These are phyloP conservation scores for Microcebus murinus DNA, from an alignment of 2,113 vertebrate genomes.

Conservation along the genomic window DNA sequence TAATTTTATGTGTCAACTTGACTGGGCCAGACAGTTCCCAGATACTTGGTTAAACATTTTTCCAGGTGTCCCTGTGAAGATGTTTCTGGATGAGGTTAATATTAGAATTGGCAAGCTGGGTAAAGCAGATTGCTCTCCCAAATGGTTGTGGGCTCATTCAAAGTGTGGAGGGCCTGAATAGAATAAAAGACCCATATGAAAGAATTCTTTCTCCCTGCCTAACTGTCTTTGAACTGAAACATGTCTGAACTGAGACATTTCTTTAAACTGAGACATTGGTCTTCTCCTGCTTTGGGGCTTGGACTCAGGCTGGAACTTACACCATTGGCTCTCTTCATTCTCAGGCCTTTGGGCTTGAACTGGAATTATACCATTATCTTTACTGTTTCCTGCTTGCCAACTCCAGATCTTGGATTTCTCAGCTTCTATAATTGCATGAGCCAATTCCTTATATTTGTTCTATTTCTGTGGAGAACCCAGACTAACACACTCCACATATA, in stretches of 20 bases:
- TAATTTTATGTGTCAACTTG: background rate
- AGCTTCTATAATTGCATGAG: background rate
- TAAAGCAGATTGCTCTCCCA: background rate
- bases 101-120: background rate
- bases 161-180: background rate
- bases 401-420: background rate
- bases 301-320: background rate
- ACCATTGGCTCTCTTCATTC: background rate
- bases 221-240: background rate
- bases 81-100: background rate
- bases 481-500: background rate
- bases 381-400: background rate
- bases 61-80: background rate
- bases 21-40: background rate
- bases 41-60: background rate
- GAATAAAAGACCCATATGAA: background rate
- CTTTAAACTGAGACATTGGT: background rate
- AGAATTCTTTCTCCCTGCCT: background rate
- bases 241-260: background rate
- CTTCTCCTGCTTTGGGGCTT: background rate
- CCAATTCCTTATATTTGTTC: background rate
- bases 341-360: background rate
- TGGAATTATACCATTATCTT: background rate
- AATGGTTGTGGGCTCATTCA: background rate
- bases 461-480: background rate